Evolutionary conservation across 2,113 vertebrate species (phyloP).

Genomic region (Calypte anna): DNA sequence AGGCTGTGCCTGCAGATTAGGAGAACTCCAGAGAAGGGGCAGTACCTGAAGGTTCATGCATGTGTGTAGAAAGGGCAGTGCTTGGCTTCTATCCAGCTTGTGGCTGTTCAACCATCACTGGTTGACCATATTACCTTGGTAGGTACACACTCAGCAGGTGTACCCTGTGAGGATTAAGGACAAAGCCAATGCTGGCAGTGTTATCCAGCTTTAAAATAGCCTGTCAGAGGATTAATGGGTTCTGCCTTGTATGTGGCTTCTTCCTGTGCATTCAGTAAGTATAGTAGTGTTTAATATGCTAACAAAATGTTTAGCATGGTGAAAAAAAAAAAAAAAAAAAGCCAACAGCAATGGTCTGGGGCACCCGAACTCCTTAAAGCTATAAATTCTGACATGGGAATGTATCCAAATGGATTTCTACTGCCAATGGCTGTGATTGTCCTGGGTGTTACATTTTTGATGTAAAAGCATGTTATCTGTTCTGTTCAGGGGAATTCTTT

Average conservation of each 20-base stretch:
- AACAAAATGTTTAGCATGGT: background rate
- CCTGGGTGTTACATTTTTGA: background rate
- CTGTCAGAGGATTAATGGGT: constrained; percentile 26
- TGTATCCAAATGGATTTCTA: background rate
- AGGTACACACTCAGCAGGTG: background rate
- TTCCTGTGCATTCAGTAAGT: background rate
- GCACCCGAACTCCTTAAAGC: constrained; percentile 22
- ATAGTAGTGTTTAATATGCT: background rate
- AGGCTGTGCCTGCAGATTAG: background rate
- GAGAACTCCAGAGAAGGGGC: background rate
- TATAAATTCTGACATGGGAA: constrained; percentile 6
- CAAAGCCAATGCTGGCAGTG: background rate
- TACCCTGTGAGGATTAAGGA: background rate
- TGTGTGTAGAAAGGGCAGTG: background rate
- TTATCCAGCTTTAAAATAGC: constrained; percentile 25
- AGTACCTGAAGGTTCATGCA: background rate
- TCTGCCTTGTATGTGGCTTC: background rate
- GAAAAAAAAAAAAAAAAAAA: background rate
- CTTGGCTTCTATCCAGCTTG: background rate
- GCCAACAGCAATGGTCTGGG: background rate
- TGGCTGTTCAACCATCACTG: background rate
- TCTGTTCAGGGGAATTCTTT: background rate
- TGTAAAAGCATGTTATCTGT: background rate
- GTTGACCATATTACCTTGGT: accelerated
- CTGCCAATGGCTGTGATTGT: background rate